Base-by-base conservation (phyloP, 2,797 vertebrate genomes). In the Picus viridis region DNA sequence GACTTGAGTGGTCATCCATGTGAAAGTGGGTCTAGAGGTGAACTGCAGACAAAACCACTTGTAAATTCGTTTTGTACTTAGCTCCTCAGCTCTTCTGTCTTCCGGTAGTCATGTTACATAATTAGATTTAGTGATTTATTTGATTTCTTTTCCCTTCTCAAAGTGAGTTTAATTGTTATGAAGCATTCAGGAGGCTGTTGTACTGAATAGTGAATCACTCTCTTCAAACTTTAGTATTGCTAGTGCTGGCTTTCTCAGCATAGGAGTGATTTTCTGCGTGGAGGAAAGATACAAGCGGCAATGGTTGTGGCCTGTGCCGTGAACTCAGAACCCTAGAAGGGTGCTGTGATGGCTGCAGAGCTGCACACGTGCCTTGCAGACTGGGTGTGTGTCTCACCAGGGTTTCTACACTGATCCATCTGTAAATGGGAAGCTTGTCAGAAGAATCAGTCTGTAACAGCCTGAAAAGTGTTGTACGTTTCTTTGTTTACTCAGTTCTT, bases 21-120 rank as follows among this genome's bases (percentile, higher is more conserved):
- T 70, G 56, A 78, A 83, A 83, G 61, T 39, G 69, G 72, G 72
- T 91, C 53, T 72, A 47, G 56, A 72, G 68, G 47, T 2, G 2
- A 94, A 63, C 57, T 58, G 70, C 32, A 70, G 92, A 54, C 51
- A 88, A 88, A 94, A 61, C 47, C 78, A 74, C 84, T 89, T 65
- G 12, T 53, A 84, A 89, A 83, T 90, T 92, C 2, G 75, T 76
- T 88, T 90, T 69, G 10, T 75, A 29, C 47, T 90, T 49, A 54
- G 43, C 36, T 76, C 65, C 78, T 84, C 61, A 90, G 68, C 41
- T 85, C 19, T 45, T 89, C 56, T 58, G 26, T 70, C 78, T 85
- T 89, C 73, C 22, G 4, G 71, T 24, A 86, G 47, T 57, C 54
- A 56, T 0, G 2, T 83, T 81, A 39, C 2, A 2, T 76, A 75